Percentiles rank a stretch among this genome's conserved stretches.
Evolutionary conservation across 2,797 vertebrate genomes (phyloP).

Genomic region (Neosilurus hyrtlii): DNA sequence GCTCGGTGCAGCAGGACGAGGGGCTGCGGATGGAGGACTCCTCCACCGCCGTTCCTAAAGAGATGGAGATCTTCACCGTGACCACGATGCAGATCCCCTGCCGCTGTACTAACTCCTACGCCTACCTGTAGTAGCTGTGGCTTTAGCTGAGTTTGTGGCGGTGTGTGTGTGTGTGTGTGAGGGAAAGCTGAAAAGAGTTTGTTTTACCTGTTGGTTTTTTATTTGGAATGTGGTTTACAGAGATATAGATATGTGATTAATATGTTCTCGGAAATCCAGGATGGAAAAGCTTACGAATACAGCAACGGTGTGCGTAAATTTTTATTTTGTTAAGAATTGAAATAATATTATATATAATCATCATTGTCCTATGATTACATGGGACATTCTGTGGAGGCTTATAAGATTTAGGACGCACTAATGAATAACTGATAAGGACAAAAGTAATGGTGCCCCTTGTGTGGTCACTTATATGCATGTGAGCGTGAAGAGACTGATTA

Average conservation of each 20-base stretch:
- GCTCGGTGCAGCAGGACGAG: conserved; percentile 77
- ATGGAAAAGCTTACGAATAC: not conserved
- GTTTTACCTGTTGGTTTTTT: not conserved
- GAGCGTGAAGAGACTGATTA: not conserved
- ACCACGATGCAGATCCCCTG: conserved; percentile 96
- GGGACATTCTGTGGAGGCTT: too few species aligned
- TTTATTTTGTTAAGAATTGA: not conserved
- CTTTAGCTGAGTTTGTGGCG: conserved; percentile 38
- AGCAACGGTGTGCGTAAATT: too few species aligned
- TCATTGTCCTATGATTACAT: too few species aligned
- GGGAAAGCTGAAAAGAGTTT: not conserved
- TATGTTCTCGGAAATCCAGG: not conserved
- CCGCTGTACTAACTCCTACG: conserved; percentile 95
- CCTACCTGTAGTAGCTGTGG: conserved; percentile 83
- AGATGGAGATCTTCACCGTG: conserved; percentile 94
- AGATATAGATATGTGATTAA: too few species aligned
- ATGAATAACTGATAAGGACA: not conserved
- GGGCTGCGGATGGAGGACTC: conserved; percentile 71
- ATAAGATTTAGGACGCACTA: not conserved
- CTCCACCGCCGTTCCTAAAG: conserved; percentile 80
- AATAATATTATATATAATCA: not conserved
- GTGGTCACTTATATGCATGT: not conserved
- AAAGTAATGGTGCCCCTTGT: not conserved
- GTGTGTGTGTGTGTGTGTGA: conserved; percentile 45
- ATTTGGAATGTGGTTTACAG: not conserved